A percentile compares a stretch with the other conserved stretches of the same genome.
Evolutionary conservation across 2,888 invertebrate genomes (phyloP).

Genomic region (Lasioglossum oenotherae): DNA sequence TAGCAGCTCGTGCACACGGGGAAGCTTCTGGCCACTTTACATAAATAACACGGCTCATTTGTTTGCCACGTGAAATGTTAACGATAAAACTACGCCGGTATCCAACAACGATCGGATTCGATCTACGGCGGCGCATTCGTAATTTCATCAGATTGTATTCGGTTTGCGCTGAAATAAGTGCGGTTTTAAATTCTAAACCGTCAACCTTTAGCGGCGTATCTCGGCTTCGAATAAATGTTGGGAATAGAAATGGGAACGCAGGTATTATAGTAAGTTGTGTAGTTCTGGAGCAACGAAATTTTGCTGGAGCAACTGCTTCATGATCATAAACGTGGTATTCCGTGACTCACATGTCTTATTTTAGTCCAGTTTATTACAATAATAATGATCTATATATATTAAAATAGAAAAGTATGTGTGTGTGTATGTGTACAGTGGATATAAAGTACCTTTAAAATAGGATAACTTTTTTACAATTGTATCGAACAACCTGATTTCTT

Average conservation of each 20-base stretch:
- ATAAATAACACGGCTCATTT: conserved; percentile 69
- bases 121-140: not conserved
- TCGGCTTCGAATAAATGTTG: not conserved
- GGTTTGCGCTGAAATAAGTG: not conserved
- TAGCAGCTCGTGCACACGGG: conserved; percentile 33
- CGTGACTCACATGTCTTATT: no score
- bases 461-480: no score
- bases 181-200: not conserved
- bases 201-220: not conserved
- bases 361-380: no score
- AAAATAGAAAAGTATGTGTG: no score
- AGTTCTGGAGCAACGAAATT: no score
- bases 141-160: not conserved
- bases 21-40: conserved; percentile 65
- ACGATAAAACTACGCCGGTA: conserved; percentile 24
- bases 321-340: no score
- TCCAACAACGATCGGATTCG: conserved; percentile 6
- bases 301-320: no score
- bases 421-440: no score
- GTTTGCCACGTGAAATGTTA: conserved; percentile 64
- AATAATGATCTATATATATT: no score
- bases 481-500: no score
- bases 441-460: no score
- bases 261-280: not conserved
- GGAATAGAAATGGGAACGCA: not conserved